Evolutionary conservation across 2,888 invertebrate genomes (phyloP), one percentile per base, ranked within the genome.

Genomic region (Nineta flava): DNA sequence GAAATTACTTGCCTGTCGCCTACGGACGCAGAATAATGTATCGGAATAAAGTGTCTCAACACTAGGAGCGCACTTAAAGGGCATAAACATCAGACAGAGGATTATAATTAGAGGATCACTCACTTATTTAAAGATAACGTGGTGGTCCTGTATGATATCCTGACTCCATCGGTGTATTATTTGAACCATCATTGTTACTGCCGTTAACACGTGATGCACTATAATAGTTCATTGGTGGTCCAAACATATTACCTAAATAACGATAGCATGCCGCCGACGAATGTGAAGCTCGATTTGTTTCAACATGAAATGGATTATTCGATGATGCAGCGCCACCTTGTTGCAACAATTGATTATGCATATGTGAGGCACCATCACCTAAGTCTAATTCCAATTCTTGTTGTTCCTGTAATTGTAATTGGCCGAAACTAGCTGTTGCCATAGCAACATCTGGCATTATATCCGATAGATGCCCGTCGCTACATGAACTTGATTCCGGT

Each of bases 381-480:
- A 92, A 74, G 67, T 88, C 88, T 57, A 91, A 68, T 64, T 88
- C 87, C 62, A 90, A 70, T 57, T 79, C 78, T 57, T 71, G 73
- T 54, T 69, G 70, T 57, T 73, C 73, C 53, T 71, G 70, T 55
- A 80, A 68, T 66, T 81, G 81, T 61, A 81, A 74, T 65, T 75
- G 85, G 6, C 72, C 82, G 61, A 74, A 75, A 54, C 76, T 84
- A 55, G 79, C 83, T 50, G 81, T 90, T 59, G 91, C 91, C 88
- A 91, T 90, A 13, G 91, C 91, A 58, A 92, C 90, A 68, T 93
- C 92, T 0, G 92, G 92, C 80, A 92, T 90, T 59, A 84, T 81
- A 54, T 87, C 87, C 17, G 84, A 79, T 53, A 85, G 68, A 58
- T 82, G 81, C 58, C 87, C 79, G 62, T 82, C 73, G 66, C 75